Evolutionary conservation across 2,113 vertebrate genomes (phyloP), one percentile per base, ranked within the genome.

Genomic region (Semnornis frantzii): DNA sequence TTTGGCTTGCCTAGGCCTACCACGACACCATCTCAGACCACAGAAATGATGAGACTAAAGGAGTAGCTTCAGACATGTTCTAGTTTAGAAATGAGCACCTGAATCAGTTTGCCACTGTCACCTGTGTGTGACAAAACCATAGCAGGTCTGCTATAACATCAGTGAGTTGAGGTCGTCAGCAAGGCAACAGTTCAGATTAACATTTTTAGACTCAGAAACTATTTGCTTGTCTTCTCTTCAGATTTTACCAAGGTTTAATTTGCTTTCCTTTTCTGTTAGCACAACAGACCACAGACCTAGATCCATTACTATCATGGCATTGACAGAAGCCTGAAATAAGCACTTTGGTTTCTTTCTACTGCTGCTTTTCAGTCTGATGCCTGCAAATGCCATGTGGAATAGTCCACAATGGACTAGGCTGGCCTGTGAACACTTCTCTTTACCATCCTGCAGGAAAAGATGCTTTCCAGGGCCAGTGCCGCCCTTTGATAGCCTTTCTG

Each of bases 371-470:
- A 58, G 13, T 8, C 33, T 8, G 1, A 46, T 68, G 19, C 7
- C 63, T 52, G 24, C 37, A 54, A 73, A 68, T 55, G 13, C 70
- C n/a, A 14, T 2, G 14, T 39, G 48, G 83, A 66, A 78, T 6
- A 14, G 48, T 55, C 46, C n/a, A 44, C 11, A 31, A 3, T 23
- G 27, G 54, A 55, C 20, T 69, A 10, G 2, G 14, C 30, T 28
- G 66, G 58, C 10, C 39, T 65, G 48, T 0, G 1, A 21, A 25
- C 39, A 8, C 8, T 46, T n/a, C 2, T 11, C 60, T 42, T 42
- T 34, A 21, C 27, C 15, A 77, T 7, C 52, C 60, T 74, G 42
- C 42, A 79, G 48, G 48, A 74, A 50, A 34, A 73, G 10, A 4
- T 50, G 24, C 17, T 80, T 76, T 14, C 68, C 50, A 55, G 65